Evolutionary conservation across 2,888 invertebrate species (phyloP).

Genomic region (Scotopteryx bipunctaria): DNA sequence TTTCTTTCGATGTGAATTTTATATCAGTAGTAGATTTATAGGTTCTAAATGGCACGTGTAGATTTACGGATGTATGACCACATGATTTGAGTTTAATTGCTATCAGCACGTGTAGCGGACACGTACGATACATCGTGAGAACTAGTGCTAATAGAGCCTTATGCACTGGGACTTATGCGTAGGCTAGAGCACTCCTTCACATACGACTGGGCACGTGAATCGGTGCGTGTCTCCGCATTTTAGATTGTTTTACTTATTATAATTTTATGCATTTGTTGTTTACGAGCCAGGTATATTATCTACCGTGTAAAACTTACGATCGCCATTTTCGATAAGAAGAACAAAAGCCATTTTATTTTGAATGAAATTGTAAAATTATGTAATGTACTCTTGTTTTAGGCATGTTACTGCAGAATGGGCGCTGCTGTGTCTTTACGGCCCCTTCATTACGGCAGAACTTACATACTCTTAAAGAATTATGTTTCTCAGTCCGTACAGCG

Average conservation of each 20-base stretch:
- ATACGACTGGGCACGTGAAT: constrained; percentile 41
- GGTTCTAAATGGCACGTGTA: constrained; percentile 52
- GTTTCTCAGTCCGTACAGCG: constrained; percentile 14
- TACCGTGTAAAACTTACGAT: constrained; percentile 24
- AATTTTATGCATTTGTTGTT: constrained; percentile 20
- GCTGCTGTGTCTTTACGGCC: neutral
- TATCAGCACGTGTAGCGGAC: constrained; percentile 60
- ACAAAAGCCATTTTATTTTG: constrained; percentile 18
- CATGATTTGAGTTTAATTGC: constrained; percentile 63
- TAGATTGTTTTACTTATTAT: constrained; percentile 30
- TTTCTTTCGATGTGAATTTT: constrained; percentile 39
- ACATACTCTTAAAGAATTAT: constrained; percentile 2
- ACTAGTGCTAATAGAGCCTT: constrained; percentile 33
- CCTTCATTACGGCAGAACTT: constrained; percentile 10
- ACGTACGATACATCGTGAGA: constrained; percentile 59
- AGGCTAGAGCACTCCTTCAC: constrained; percentile 35
- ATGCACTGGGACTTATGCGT: constrained; percentile 36
- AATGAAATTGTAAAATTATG: constrained; percentile 17
- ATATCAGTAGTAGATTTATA: constrained; percentile 29
- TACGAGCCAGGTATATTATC: constrained; percentile 22
- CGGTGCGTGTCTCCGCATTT: constrained; percentile 34
- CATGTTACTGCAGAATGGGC: constrained; percentile 1
- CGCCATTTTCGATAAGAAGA: constrained; percentile 9
- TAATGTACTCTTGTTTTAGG: constrained; percentile 5
- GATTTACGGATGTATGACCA: constrained; percentile 56